Conservation (phyloP, 2,888 invertebrate genomes). For the Galerucella nymphaeae region DNA sequence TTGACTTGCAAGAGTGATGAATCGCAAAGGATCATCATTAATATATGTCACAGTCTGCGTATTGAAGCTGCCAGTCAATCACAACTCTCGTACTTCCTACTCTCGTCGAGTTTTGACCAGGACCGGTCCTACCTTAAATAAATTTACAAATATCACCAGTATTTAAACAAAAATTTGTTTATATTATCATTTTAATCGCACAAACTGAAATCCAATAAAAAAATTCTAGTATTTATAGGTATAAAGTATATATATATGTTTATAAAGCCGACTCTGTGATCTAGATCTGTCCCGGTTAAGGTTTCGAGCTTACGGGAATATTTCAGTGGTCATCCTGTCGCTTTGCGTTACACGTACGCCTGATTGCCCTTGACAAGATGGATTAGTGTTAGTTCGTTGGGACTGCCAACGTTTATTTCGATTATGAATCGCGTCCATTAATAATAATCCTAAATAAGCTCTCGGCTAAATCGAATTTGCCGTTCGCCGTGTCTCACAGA, state of each 20-base stretch:
- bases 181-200: too few relatives aligned
- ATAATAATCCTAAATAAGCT: conserved; percentile 35
- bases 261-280: not conserved
- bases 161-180: not conserved
- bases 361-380: conserved; percentile 57
- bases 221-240: too few relatives aligned
- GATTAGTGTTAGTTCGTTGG: conserved; percentile 43
- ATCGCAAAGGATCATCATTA: conserved; percentile 65
- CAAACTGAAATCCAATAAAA: too few relatives aligned
- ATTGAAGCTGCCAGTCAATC: conserved; percentile 64
- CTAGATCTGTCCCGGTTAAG: conserved; percentile 43
- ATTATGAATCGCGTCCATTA: conserved; percentile 40
- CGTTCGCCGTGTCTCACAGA: conserved; percentile 2
- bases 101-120: conserved; percentile 43
- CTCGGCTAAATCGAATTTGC: conserved; percentile 23
- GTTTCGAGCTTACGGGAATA: conserved; percentile 50
- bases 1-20: conserved; percentile 62
- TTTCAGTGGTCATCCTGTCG: conserved; percentile 56
- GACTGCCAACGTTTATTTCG: conserved; percentile 39
- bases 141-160: too few relatives aligned
- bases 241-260: not conserved
- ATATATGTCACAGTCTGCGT: conserved; percentile 64
- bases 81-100: conserved; percentile 49
- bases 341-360: conserved; percentile 53
- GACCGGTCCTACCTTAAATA: not conserved